These are phyloP conservation scores for Arctocebus calabarensis DNA, from an alignment of 2,797 vertebrate species.

Conservation along the genomic window DNA sequence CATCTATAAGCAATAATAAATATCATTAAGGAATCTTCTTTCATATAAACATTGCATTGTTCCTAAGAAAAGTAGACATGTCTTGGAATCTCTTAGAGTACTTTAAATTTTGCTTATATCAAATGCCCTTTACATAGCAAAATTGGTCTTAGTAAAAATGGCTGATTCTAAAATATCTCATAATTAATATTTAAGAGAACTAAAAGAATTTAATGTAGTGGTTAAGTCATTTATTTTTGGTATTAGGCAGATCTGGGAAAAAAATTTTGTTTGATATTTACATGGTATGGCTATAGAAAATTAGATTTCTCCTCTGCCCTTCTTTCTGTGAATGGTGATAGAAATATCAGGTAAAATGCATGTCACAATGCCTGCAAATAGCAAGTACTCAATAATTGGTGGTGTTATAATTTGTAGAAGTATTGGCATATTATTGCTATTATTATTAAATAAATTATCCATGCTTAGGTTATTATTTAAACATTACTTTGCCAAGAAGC, in stretches of 20 bases:
- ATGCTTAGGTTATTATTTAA: neutral
- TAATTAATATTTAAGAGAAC: neutral
- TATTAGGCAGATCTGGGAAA: neutral
- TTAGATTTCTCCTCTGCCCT: neutral
- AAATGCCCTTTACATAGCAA: neutral
- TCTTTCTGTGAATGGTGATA: neutral
- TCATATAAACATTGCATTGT: neutral
- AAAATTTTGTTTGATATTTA: neutral
- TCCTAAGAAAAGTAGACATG: conserved; percentile 5
- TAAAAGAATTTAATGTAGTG: neutral
- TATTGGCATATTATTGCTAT: neutral
- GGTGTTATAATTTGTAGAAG: neutral
- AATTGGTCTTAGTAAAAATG: neutral
- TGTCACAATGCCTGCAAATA: neutral
- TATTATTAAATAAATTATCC: neutral
- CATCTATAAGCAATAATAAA: neutral
- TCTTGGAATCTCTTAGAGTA: neutral
- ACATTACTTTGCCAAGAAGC: neutral
- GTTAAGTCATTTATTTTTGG: neutral
- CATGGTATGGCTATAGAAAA: neutral
- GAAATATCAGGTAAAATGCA: neutral
- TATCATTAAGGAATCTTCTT: neutral
- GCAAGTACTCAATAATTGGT: neutral
- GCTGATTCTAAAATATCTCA: neutral
- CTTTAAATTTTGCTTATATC: neutral